phyloP scores from a whole-genome alignment of 1,140 invertebrate species.

The Berghia stephanieae region DNA sequence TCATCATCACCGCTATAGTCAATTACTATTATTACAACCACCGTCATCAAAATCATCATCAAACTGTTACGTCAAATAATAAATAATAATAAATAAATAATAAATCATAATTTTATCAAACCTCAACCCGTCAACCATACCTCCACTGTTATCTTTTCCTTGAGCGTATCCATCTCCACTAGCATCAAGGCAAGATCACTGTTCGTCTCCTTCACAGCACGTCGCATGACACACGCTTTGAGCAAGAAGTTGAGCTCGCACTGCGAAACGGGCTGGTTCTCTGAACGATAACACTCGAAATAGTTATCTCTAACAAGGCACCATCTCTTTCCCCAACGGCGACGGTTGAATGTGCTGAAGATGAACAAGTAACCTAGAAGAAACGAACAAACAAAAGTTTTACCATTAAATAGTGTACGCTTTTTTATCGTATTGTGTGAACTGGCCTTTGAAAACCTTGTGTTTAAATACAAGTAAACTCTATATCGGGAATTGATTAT shows the following conservation, averaged over 20 bases:
- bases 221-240: constrained; percentile 48
- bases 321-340: constrained; percentile 57
- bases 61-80: too few relatives aligned
- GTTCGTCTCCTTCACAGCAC: constrained; percentile 53
- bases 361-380: constrained; percentile 52
- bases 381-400: not conserved
- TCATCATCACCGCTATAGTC: too few relatives aligned
- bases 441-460: too few relatives aligned
- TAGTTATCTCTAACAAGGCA: constrained; percentile 53
- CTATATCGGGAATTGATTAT: too few relatives aligned
- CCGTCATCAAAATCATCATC: not conserved
- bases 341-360: constrained; percentile 59
- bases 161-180: constrained; percentile 38
- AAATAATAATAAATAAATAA: too few relatives aligned
- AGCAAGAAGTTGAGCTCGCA: constrained; percentile 57
- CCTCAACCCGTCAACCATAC: too few relatives aligned
- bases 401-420: too few relatives aligned
- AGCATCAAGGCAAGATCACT: constrained; percentile 57
- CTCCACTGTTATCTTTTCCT: constrained; percentile 61
- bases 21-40: too few relatives aligned
- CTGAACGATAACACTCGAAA: constrained; percentile 53
- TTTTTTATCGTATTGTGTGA: too few relatives aligned
- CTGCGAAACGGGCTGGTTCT: constrained; percentile 40
- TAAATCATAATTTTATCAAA: too few relatives aligned
- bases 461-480: too few relatives aligned